Percentiles rank a stretch among this genome's conserved stretches.
phyloP scores from a whole-genome alignment of 2,113 vertebrate genomes.

The Taurulus bubalis region DNA sequence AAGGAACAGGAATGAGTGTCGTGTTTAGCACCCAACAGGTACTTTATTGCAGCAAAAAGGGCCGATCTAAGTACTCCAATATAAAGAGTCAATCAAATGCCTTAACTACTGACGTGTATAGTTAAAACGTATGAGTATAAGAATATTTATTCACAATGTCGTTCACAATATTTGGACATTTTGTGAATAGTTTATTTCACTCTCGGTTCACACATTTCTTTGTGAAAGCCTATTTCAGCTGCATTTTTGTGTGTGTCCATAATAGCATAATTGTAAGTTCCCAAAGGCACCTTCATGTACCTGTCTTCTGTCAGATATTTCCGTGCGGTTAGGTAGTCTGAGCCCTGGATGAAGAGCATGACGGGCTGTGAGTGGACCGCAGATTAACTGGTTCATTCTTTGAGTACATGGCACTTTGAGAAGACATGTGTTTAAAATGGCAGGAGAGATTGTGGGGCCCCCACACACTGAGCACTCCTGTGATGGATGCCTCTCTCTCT shows the following conservation, averaged over 20 bases:
- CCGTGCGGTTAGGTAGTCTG: conserved; percentile 46
- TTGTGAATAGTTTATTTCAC: neutral
- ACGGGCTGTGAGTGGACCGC: conserved; percentile 60
- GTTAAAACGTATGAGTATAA: neutral
- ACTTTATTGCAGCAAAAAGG: conserved; percentile 47
- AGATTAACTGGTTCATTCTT: conserved; percentile 74
- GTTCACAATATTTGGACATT: neutral
- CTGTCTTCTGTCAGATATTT: conserved; percentile 29
- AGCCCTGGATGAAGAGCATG: conserved; percentile 30
- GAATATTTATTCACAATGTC: neutral
- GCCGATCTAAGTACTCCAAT: neutral
- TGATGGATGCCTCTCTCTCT: conserved; percentile 79
- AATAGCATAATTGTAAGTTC: conserved; percentile 2
- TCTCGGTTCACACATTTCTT: neutral
- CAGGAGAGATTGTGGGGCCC: conserved; percentile 69
- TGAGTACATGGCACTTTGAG: conserved; percentile 70
- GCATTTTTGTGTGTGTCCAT: neutral
- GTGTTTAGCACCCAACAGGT: conserved; percentile 55
- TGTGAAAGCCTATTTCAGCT: neutral
- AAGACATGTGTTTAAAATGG: conserved; percentile 77
- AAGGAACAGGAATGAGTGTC: conserved; percentile 58
- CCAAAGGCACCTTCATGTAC: neutral
- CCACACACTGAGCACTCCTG: conserved; percentile 64
- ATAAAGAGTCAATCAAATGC: conserved; percentile 10
- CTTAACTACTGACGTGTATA: neutral